A percentile compares a stretch with the other conserved stretches of the same genome.
Conservation (phyloP, 2,113 vertebrate genomes). For the Australoheros scitulus region DNA sequence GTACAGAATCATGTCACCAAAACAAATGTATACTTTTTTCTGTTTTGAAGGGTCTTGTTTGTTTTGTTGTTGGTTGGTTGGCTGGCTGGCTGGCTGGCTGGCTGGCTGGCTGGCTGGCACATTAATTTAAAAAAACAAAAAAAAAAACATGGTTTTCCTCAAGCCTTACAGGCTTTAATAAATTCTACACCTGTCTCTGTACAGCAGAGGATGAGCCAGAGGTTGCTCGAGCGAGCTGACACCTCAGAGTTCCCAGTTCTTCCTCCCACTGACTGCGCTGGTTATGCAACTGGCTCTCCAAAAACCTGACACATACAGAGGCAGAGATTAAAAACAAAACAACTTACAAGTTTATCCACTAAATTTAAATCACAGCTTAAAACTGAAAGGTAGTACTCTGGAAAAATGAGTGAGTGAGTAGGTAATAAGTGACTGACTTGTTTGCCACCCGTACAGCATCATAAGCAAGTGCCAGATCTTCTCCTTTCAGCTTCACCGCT, state of each 20-base stretch:
- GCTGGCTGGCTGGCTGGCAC: no score
- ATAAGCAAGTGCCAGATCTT: constrained; percentile 79
- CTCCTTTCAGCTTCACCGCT: constrained; percentile 64
- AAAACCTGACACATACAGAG: constrained; percentile 66
- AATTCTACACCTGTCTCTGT: constrained; percentile 60
- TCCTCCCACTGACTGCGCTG: constrained; percentile 73
- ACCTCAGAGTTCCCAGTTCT: constrained; percentile 63
- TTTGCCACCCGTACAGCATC: constrained; percentile 81
- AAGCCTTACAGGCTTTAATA: background rate
- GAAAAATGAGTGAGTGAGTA: background rate
- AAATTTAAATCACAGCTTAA: background rate
- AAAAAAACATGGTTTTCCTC: background rate
- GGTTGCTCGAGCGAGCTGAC: constrained; percentile 39
- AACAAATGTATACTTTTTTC: background rate
- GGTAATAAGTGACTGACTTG: constrained; percentile 74
- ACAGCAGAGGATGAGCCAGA: constrained; percentile 27
- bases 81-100: no score
- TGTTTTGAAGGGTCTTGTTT: background rate
- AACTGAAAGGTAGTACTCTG: background rate
- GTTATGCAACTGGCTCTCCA: constrained; percentile 77
- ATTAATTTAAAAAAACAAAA: no score
- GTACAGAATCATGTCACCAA: background rate
- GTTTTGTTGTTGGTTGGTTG: background rate
- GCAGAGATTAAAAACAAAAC: background rate
- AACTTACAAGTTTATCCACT: background rate